phyloP scores from a whole-genome alignment of 2,888 invertebrate species.

The Pheosia tremula region DNA sequence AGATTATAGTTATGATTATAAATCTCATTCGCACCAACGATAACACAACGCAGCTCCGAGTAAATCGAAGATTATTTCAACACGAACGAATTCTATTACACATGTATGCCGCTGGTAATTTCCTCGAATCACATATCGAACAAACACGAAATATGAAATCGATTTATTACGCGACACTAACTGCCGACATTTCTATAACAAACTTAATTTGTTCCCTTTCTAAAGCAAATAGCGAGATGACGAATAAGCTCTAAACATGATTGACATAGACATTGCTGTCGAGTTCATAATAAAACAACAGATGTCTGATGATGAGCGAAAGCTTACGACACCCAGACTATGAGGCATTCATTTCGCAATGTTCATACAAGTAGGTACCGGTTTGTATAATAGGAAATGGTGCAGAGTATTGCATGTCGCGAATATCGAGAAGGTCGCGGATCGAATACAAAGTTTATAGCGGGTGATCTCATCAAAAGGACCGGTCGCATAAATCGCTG shows the following conservation, averaged over 20 bases:
- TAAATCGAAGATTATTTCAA: slow-evolving; percentile 40
- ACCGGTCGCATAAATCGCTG: slow-evolving; percentile 81
- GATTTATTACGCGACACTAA: slow-evolving; percentile 20
- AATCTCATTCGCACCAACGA: slow-evolving; percentile 30
- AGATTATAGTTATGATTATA: slow-evolving; percentile 30
- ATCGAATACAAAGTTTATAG: slow-evolving; percentile 78
- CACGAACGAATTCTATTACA: slow-evolving; percentile 34
- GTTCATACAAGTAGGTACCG: slow-evolving; percentile 54
- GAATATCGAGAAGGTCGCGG: slow-evolving; percentile 76
- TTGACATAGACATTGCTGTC: slow-evolving; percentile 34
- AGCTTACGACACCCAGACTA: slow-evolving; percentile 69
- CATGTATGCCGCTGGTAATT: slow-evolving; percentile 33
- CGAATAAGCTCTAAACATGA: slow-evolving; percentile 29
- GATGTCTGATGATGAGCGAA: slow-evolving; percentile 28
- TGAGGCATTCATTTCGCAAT: slow-evolving; percentile 77
- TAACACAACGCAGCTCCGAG: slow-evolving; percentile 33
- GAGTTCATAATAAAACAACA: slow-evolving; percentile 21
- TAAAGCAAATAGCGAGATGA: slow-evolving; percentile 15
- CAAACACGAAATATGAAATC: slow-evolving; percentile 30
- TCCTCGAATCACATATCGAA: slow-evolving; percentile 28
- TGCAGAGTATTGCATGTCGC: slow-evolving; percentile 74
- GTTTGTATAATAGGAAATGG: slow-evolving; percentile 80
- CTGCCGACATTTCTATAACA: slow-evolving; percentile 10
- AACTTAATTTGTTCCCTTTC: slow-evolving; percentile 22
- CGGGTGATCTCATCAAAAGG: slow-evolving; percentile 82